Evolutionary conservation across 1,140 invertebrate genomes (phyloP), one percentile per base, ranked within the genome.

Genomic region (Antheraea pernyi): DNA sequence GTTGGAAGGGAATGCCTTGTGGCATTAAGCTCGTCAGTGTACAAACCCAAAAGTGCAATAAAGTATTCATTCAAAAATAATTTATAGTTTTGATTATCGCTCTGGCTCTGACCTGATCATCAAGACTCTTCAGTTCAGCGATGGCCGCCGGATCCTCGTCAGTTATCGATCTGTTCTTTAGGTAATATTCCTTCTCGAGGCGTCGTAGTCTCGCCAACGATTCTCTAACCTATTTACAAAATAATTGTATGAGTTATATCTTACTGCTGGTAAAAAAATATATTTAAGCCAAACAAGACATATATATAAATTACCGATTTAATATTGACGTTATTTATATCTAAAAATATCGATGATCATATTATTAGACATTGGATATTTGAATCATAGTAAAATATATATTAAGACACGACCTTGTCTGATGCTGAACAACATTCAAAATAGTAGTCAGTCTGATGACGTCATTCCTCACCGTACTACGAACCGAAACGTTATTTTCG

Each of bases 121-220:
- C 94, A 59, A 96, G 94, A 67, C 95, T 94, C 80, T 97, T 95
- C 36, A 97, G 85, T 70, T 96, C 95, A 0, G 93, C 84, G 18
- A 94, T 93, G 16, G 94, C 94, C 11, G 76, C 79, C 0, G 85
- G 86, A 39, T 89, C 95, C 92, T 86, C 96, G 71, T 97, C 97
- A 9, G 95, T 94, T 30, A 97, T 93, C 36, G 95, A 95, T 84
- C 97, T 96, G 80, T 98, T 96, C 61, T 98, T 95, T 9, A 98
- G 92, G 85, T 99, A 98, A 19, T 98, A 97, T 75, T 99, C 98
- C 80, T 97, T 97, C 85, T 99, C 98, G 19, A 99, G 88, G 19
- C 96, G 93, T 11, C 98, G 93, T 30, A 98, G 91, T 84, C 97
- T 95, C 22, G 97, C 96, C 0, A 98, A 93, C 4, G 98, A 94